phyloP scores from a whole-genome alignment of 2,113 vertebrate genomes.

The Falco punctatus region DNA sequence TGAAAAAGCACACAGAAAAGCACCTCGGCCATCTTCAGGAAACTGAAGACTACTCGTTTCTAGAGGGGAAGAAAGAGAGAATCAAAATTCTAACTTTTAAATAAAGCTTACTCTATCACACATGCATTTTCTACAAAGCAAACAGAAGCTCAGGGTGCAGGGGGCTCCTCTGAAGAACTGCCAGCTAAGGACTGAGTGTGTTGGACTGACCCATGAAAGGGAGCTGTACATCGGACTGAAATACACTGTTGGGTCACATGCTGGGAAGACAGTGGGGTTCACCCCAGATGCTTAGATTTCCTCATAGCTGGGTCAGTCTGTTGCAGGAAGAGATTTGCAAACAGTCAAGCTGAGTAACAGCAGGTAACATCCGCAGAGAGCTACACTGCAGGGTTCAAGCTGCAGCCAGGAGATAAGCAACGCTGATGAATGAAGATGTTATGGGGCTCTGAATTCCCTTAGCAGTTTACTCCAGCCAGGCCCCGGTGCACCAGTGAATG shows the following conservation, averaged over 20 bases:
- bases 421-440: slow-evolving; percentile 43
- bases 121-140: neutral
- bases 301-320: neutral
- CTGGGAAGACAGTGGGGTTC: neutral
- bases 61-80: neutral
- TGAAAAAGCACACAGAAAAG: neutral
- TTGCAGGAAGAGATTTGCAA: neutral
- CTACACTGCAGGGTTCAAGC: neutral
- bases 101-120: neutral
- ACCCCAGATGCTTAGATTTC: neutral
- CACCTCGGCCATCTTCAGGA: neutral
- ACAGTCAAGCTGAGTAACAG: neutral
- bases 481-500: neutral
- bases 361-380: neutral
- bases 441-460: slow-evolving; percentile 16
- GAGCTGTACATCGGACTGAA: neutral
- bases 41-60: neutral
- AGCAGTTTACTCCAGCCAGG: slow-evolving; percentile 15
- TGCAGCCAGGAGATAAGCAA: slow-evolving; percentile 10
- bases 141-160: neutral
- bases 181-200: neutral
- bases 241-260: neutral
- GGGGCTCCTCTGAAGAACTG: neutral
- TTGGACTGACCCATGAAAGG: neutral
- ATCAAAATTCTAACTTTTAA: neutral